Evolutionary conservation across 2,888 invertebrate genomes (phyloP).

Genomic region (Eupsilia transversa): DNA sequence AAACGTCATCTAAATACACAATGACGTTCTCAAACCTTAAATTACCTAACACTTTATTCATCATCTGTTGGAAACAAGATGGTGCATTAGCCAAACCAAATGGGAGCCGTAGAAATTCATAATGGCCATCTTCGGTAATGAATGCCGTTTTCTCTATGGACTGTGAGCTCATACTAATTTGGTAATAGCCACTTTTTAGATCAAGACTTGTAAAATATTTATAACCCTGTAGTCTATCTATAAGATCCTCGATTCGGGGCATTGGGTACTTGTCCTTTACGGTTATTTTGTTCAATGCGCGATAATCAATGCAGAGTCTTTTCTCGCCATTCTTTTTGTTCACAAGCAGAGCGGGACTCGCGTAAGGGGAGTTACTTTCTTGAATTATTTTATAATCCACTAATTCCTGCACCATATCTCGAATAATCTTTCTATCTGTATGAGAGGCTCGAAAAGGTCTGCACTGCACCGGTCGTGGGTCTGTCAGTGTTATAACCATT

Average conservation of each 20-base stretch:
- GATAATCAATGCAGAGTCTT: slow-evolving; percentile 10
- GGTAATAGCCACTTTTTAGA: slow-evolving; percentile 28
- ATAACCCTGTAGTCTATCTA: slow-evolving; percentile 23
- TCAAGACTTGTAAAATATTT: slow-evolving; percentile 12
- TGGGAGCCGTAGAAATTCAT: slow-evolving; percentile 21
- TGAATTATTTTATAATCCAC: slow-evolving; percentile 1
- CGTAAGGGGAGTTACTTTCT: slow-evolving; percentile 8
- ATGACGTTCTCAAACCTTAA: neutral
- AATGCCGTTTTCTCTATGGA: slow-evolving; percentile 27
- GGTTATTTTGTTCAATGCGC: slow-evolving; percentile 2
- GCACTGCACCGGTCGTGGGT: slow-evolving; percentile 7
- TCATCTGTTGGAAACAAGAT: slow-evolving; percentile 35
- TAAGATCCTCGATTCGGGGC: slow-evolving; percentile 6
- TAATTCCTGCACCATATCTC: slow-evolving; percentile 12
- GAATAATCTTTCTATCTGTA: neutral
- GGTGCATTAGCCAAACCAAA: slow-evolving; percentile 35
- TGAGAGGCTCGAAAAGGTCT: slow-evolving; percentile 15
- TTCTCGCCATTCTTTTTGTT: slow-evolving; percentile 4
- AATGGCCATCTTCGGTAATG: slow-evolving; percentile 29
- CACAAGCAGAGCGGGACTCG: neutral
- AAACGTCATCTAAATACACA: neutral
- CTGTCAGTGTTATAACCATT: slow-evolving; percentile 8
- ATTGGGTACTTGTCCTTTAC: slow-evolving; percentile 17
- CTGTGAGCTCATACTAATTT: slow-evolving; percentile 9
- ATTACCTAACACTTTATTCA: slow-evolving; percentile 13